phyloP scores from a whole-genome alignment of 1,140 invertebrate species.

The Gonioctena quinquepunctata region DNA sequence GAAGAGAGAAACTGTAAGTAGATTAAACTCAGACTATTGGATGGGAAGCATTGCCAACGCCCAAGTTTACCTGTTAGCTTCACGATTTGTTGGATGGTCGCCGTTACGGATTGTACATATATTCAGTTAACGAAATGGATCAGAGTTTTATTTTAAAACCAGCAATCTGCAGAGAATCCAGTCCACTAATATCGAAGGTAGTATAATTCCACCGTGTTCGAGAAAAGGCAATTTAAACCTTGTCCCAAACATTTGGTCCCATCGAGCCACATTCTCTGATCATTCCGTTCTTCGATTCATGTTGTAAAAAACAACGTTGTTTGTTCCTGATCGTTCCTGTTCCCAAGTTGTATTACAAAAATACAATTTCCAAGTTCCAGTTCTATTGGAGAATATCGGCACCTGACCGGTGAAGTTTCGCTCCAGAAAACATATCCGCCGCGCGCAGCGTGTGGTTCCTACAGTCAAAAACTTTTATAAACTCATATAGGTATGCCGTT shows the following conservation, averaged over 20 bases:
- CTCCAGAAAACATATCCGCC: not conserved
- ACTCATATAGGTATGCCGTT: not conserved
- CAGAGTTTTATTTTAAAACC: not conserved
- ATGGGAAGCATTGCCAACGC: no score
- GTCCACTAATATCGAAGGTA: not conserved
- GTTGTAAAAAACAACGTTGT: not conserved
- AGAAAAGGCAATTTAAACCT: no score
- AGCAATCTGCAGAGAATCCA: not conserved
- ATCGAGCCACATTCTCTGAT: not conserved
- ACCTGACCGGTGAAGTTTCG: not conserved
- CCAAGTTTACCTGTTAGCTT: not conserved
- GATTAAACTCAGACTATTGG: no score
- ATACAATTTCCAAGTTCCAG: not conserved
- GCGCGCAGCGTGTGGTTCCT: not conserved
- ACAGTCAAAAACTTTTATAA: not conserved
- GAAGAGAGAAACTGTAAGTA: no score
- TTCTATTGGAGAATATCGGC: not conserved
- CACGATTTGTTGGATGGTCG: not conserved
- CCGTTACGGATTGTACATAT: not conserved
- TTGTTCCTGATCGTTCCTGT: not conserved
- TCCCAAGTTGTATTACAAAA: not conserved
- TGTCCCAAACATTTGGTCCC: not conserved
- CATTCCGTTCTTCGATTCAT: not conserved
- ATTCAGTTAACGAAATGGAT: not conserved
- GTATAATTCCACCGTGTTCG: not conserved